Evolutionary conservation across 2,888 invertebrate species (phyloP), one percentile per base, ranked within the genome.

Genomic region (Ophion ventricosus): DNA sequence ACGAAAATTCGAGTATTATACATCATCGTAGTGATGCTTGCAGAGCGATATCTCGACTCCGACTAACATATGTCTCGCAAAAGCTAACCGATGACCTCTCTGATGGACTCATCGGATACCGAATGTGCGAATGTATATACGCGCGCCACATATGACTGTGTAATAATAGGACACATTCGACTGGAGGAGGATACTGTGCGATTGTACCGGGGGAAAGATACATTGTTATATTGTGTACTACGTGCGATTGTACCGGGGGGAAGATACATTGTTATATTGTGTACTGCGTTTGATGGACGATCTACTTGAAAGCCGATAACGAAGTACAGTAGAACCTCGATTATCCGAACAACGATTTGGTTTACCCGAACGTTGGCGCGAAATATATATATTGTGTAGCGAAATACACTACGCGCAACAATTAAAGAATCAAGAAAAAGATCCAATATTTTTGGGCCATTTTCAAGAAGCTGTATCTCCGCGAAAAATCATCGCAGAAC

Each of bases 51-150:
- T 83, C 83, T 79, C 80, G 69, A 70, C 79, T 80, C 75, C 35
- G 70, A 85, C 84, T 84, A 81, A 81, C n/a, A n/a, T n/a, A 73
- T 69, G 76, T 80, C 70, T 69, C 73, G 35, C 64, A 80, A 63
- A 83, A 74, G 80, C 67, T 80, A 79, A 78, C 72, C 80, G 76
- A 86, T 86, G 83, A 83, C 83, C 83, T 76, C 86, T 72, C 85
- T 63, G 63, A 77, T 82, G 74, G 77, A 72, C 75, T 83, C 75
- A 64, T 76, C 75, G 63, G 75, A 67, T 83, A 70, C 67, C 83
- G 64, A 73, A 67, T 67, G 40, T 61, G 29, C 25, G 59, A 61
- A 67, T 64, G 20, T 29, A 56, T 61, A 57, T 69, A 63, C 35
- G 14, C 40, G 0, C 64, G n/a, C n/a, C n/a, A 25, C 25, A 25